Conservation (phyloP, 2,888 invertebrate genomes). For the Acleris holmiana region DNA sequence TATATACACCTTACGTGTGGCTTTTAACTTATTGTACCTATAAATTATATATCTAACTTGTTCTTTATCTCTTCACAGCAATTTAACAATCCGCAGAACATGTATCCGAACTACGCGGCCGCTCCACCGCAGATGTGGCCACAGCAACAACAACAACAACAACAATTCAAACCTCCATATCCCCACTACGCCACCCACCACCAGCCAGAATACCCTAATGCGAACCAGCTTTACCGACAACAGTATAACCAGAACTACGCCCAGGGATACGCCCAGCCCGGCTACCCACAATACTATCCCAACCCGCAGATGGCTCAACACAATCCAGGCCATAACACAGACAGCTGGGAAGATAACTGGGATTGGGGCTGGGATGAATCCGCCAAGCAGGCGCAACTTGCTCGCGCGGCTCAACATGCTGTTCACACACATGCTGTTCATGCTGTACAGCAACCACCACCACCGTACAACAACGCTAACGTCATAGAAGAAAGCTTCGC, state of each 20-base stretch:
- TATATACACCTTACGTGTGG: too few relatives aligned
- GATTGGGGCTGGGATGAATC: slow-evolving; percentile 87
- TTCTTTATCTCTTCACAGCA: slow-evolving; percentile 57
- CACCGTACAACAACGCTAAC: slow-evolving; percentile 71
- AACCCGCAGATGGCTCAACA: slow-evolving; percentile 51
- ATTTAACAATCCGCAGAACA: slow-evolving; percentile 66
- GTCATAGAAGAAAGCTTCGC: slow-evolving; percentile 85
- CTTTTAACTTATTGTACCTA: too few relatives aligned
- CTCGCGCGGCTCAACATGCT: slow-evolving; percentile 35
- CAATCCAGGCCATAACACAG: slow-evolving; percentile 56
- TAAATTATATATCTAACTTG: slow-evolving; percentile 4
- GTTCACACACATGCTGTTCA: too few relatives aligned
- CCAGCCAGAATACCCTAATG: slow-evolving; percentile 63
- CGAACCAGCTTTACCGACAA: slow-evolving; percentile 65
- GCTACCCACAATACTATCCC: slow-evolving; percentile 65
- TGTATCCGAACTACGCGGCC: slow-evolving; percentile 63
- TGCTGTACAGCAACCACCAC: slow-evolving; percentile 42
- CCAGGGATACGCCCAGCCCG: slow-evolving; percentile 58
- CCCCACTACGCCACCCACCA: too few relatives aligned
- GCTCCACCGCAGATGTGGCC: slow-evolving; percentile 59
- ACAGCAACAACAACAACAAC: slow-evolving; percentile 46
- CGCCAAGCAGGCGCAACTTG: slow-evolving; percentile 66
- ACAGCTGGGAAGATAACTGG: slow-evolving; percentile 80
- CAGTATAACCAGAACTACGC: slow-evolving; percentile 67
- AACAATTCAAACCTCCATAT: slow-evolving; percentile 74